Evolutionary conservation across 30 jellyfish, hydroid and myxozoan species (phyloP), one percentile per base, ranked within the genome.

Genomic region (Hydractinia symbiolongicarpus): DNA sequence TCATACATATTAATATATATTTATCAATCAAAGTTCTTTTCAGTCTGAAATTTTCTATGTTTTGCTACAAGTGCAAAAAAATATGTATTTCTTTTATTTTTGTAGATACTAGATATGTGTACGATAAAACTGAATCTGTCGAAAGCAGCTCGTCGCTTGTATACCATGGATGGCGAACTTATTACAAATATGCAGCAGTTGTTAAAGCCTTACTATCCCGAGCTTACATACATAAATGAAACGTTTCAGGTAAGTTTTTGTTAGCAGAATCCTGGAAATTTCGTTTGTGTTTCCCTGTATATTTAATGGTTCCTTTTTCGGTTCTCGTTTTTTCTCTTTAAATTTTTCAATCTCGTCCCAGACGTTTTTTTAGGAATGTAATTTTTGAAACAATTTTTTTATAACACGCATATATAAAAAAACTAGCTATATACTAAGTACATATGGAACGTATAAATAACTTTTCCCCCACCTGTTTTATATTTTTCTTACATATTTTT

Each of bases 121-220:
- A 89, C 97, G 10, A 55, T 61, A 80, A 89, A 82, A 79, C 82
- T 89, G 62, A 86, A 86, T 53, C 82, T 89, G 51, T 16, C 95
- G 10, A 89, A 89, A 79, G 93, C 97, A 9, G 97, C 97, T 0
- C 86, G 97, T 15, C 92, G 87, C 49, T 66, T 89, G 73, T 89
- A 70, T 76, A 76, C 84, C 5, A 76, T 76, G 86, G 91, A 89
- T 77, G 97, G 97, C 16, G 93, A 89, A 58, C 71, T 84, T 30
- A 81, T 89, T 50, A 89, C 93, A 9, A 84, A 80, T 55, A 84
- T 89, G 95, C 62, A 60, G 19, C 97, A 89, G 55, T 54, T 89
- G 79, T 70, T 89, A 70, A 87, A 84, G 52, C 95, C 95, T 6
- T 89, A 89, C 61, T 89, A 89, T 56, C 97, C 97, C 4, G 95